Base-by-base conservation (phyloP, 1,140 invertebrate species). In the Pseudomyrmex dendroicus region DNA sequence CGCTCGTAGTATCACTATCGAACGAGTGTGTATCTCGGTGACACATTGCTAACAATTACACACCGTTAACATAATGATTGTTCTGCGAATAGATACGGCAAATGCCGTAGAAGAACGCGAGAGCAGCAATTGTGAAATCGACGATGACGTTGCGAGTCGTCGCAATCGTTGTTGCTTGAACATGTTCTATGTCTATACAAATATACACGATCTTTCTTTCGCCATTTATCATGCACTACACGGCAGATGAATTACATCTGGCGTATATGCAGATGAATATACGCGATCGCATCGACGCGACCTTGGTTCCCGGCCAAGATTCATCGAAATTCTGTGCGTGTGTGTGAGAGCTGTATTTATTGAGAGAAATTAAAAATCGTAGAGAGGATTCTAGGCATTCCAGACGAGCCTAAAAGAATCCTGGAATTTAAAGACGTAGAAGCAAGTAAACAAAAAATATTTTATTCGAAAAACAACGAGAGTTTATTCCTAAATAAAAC, bases 121-220 rank as follows among this genome's bases (percentile, higher is more conserved):
- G 35, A 35, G 5, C 35, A 17, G 35, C 52, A 35, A 48, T 80
- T 50, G 76, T 20, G 20, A 57, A 76, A 64, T 83, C 50, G 52
- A 46, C 7, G 46, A 66, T 64, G 57, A 84, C 15, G 44, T 17
- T 72, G 64, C 48, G 59, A 54, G 4, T 59, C 12, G 50, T 73
- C 52, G 68, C 48, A 62, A 86, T 85, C 67, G 57, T 72, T 70
- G 52, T 82, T 85, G 15, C 20, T 52, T 2, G 10, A n/a, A 20
- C 35, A 13, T 54, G 20, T 57, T 46, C 25, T 66, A 48, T 59
- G 67, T 4, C 68, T 86, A 73, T 86, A 86, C 35, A 35, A 35
- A 35, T 82, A 82, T 82, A 85, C 59, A 66, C 61, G 17, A 80
- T n/a, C 13, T 63, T 68, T 73, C 17, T 35, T 63, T 10, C 52